Base-by-base conservation (phyloP, 2,797 vertebrate genomes). In the Mastacembelus armatus region DNA sequence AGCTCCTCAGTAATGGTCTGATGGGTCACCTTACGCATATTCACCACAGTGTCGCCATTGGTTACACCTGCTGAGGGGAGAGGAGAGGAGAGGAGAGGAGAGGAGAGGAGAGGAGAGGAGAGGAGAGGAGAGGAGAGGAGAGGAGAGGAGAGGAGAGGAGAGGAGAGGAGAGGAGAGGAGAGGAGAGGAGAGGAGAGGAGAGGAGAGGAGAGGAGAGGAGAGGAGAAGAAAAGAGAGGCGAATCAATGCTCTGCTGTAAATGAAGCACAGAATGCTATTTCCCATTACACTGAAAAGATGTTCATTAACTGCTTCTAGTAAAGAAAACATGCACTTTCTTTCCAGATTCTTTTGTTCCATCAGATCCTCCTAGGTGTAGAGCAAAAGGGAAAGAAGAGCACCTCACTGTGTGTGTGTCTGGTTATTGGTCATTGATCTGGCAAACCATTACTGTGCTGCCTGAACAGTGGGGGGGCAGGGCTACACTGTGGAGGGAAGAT, bases 11-110 rank as follows among this genome's bases (percentile, higher is more conserved):
- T 92, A 14, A 96, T 79, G 0, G 91, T 76, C 69, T 84, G 93
- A 39, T 95, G 93, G 71, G 95, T 96, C 84, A 95, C 93, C 85
- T 95, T 93, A 51, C 94, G 92, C 94, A 98, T 96, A 79, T 91
- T 95, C 80, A 99, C 95, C 85, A 94, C 89, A 21, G 94, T 92
- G 66, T 95, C 94, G 7, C 81, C 85, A 1, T 81, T 80, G 73
- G 86, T 91, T 9, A 83, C 44, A 49, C 93, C 96, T 85, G 64
- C 54, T 3, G 8, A 47, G 39, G 39, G 15, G 5, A 56, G 43
- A 72, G 27, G n/a, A n/a, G 24, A 18, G 18, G 12, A 51, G 39
- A 67, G 21, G 38, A n/a, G n/a, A n/a, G n/a, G n/a, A n/a, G n/a
- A n/a, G 30, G 42, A 52, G 32, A 44, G 21, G 15, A 59, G n/a